A percentile compares a stretch with the other conserved stretches of the same genome.
phyloP scores from a whole-genome alignment of 2,797 vertebrate species.

The Lutjanus campechanus region DNA sequence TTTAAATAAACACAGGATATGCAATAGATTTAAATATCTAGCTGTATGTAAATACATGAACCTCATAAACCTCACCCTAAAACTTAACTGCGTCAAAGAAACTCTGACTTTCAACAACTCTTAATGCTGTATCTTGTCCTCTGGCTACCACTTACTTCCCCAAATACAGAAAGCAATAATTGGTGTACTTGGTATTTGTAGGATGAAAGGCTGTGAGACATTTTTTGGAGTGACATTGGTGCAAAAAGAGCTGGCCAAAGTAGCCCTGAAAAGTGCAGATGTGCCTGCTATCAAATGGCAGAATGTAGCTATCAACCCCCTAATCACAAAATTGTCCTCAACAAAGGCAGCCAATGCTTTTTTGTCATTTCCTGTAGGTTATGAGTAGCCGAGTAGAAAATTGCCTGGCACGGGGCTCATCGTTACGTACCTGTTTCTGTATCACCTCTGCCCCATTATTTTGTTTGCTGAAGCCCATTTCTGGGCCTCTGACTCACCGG shows the following conservation, averaged over 20 bases:
- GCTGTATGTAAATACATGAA: background rate
- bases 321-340: slow-evolving; percentile 73
- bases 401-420: slow-evolving; percentile 49
- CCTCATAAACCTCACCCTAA: slow-evolving; percentile 7
- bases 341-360: slow-evolving; percentile 62
- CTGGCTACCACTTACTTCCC: slow-evolving; percentile 19
- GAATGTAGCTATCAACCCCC: slow-evolving; percentile 57
- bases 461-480: slow-evolving; percentile 58
- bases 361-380: slow-evolving; percentile 70
- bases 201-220: slow-evolving; percentile 47
- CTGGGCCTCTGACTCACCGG: slow-evolving; percentile 41
- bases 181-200: slow-evolving; percentile 15
- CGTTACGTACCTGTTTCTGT: slow-evolving; percentile 48
- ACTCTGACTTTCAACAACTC: slow-evolving; percentile 24
- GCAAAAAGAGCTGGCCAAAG: slow-evolving; percentile 33
- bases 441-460: slow-evolving; percentile 61
- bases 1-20: background rate
- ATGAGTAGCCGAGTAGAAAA: slow-evolving; percentile 71
- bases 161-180: slow-evolving; percentile 25
- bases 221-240: slow-evolving; percentile 13
- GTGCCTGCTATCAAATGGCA: slow-evolving; percentile 51
- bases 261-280: slow-evolving; percentile 34
- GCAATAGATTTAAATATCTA: background rate
- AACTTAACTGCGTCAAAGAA: slow-evolving; percentile 5
- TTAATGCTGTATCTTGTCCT: slow-evolving; percentile 8